Percentiles rank a stretch among this genome's conserved stretches.
These are phyloP conservation scores for Drosophila triauraria DNA, from an alignment of 1,140 invertebrate species.

Conservation along the genomic window DNA sequence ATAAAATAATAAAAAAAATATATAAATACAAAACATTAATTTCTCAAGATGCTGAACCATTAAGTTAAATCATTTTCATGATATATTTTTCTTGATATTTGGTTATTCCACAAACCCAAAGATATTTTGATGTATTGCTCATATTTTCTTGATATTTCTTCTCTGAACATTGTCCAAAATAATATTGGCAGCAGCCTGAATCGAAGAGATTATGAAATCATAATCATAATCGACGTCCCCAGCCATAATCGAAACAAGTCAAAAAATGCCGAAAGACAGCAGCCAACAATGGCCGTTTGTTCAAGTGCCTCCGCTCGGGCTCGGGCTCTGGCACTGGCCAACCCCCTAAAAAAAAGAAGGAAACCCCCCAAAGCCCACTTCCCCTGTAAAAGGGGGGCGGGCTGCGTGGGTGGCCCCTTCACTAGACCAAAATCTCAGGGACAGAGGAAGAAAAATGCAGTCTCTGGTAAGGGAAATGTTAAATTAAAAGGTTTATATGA, in stretches of 20 bases:
- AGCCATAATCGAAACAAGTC: conserved; percentile 76
- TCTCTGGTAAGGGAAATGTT: not conserved
- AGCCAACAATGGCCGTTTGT: conserved; percentile 63
- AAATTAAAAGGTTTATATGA: not conserved
- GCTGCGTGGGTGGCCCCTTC: conserved; percentile 54
- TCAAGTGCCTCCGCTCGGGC: conserved; percentile 42
- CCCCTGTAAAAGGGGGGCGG: not conserved
- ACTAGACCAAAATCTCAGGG: conserved; percentile 28
- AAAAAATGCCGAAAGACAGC: conserved; percentile 69
- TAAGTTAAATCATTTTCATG: too few relatives aligned
- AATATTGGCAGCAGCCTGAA: conserved; percentile 21
- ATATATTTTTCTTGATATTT: too few relatives aligned
- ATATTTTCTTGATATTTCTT: not conserved
- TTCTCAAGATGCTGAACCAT: too few relatives aligned
- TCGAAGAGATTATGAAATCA: conserved; percentile 79
- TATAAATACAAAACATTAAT: too few relatives aligned
- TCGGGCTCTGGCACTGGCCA: conserved; percentile 24
- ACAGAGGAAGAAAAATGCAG: not conserved
- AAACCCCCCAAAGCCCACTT: conserved; percentile 12
- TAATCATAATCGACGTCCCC: conserved; percentile 28
- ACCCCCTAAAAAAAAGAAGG: conserved; percentile 4
- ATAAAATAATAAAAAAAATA: too few relatives aligned
- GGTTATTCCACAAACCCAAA: not conserved
- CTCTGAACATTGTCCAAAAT: conserved; percentile 18
- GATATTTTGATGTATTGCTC: not conserved